Evolutionary conservation across 2,113 vertebrate species (phyloP).

Genomic region (Todiramphus chloris): DNA sequence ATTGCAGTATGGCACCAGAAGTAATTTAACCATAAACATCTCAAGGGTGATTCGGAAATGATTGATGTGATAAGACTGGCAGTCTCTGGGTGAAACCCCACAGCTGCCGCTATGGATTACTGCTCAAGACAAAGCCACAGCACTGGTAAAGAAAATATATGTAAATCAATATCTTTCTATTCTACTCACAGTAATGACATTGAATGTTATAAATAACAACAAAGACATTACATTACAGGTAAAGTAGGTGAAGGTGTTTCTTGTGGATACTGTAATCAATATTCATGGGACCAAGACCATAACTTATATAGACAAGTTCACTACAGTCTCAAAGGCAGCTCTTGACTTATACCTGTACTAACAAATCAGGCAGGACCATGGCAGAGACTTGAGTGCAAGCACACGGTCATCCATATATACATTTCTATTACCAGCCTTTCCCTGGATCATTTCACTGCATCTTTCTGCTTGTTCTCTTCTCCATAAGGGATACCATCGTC

Average conservation of each 20-base stretch:
- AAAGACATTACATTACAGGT: background rate
- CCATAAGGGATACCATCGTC: background rate
- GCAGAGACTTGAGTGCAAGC: background rate
- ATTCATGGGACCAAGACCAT: background rate
- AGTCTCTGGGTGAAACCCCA: background rate
- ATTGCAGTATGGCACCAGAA: background rate
- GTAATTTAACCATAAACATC: background rate
- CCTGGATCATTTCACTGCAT: background rate
- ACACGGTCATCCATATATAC: rapidly evolving
- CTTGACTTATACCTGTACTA: background rate
- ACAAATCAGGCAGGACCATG: background rate
- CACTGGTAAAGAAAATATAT: background rate
- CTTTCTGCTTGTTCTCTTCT: background rate
- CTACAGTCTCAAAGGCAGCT: background rate
- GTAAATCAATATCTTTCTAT: background rate
- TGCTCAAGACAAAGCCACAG: background rate
- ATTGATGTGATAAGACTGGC: slow-evolving; percentile 2
- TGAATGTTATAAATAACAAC: background rate
- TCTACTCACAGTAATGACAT: background rate
- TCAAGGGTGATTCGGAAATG: background rate
- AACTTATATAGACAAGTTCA: background rate
- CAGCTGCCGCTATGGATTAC: background rate
- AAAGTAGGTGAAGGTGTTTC: background rate
- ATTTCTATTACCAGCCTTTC: background rate
- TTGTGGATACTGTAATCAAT: background rate